A percentile compares a stretch with the other conserved stretches of the same genome.
Conservation (phyloP, 1,140 invertebrate species). For the Ostrea denselamellosa region DNA sequence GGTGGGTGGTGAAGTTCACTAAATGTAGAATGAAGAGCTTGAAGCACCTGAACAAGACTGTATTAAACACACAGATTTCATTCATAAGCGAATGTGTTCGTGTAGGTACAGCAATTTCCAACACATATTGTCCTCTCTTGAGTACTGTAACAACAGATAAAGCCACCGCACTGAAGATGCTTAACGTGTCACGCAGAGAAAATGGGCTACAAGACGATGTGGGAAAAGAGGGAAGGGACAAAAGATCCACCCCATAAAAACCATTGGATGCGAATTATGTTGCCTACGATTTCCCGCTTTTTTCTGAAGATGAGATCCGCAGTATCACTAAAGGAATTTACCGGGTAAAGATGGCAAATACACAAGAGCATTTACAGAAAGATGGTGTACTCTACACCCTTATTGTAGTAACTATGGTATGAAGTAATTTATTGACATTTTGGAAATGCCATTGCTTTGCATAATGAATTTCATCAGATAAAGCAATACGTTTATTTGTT, state of each 20-base stretch:
- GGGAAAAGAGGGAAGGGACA: not conserved
- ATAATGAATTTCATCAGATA: too few species aligned
- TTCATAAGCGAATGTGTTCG: slow-evolving; percentile 50
- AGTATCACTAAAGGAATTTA: slow-evolving; percentile 25
- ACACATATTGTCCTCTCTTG: slow-evolving; percentile 31
- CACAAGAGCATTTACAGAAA: slow-evolving; percentile 18
- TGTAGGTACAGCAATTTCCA: slow-evolving; percentile 47
- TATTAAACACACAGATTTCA: too few species aligned
- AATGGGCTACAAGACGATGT: not conserved
- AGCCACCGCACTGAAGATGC: not conserved
- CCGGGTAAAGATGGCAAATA: slow-evolving; percentile 21
- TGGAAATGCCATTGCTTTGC: too few species aligned
- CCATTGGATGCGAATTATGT: not conserved
- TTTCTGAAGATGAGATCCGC: slow-evolving; percentile 31
- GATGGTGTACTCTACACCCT: not conserved
- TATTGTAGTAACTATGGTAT: too few species aligned
- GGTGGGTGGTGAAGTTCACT: slow-evolving; percentile 54
- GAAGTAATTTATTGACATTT: too few species aligned
- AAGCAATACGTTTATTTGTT: too few species aligned
- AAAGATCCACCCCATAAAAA: not conserved
- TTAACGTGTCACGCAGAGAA: not conserved
- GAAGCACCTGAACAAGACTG: too few species aligned
- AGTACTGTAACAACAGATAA: not conserved
- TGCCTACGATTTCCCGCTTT: not conserved
- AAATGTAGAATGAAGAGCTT: slow-evolving; percentile 53